Conservation (phyloP, 1,140 invertebrate genomes). For the Helicoverpa zea region DNA sequence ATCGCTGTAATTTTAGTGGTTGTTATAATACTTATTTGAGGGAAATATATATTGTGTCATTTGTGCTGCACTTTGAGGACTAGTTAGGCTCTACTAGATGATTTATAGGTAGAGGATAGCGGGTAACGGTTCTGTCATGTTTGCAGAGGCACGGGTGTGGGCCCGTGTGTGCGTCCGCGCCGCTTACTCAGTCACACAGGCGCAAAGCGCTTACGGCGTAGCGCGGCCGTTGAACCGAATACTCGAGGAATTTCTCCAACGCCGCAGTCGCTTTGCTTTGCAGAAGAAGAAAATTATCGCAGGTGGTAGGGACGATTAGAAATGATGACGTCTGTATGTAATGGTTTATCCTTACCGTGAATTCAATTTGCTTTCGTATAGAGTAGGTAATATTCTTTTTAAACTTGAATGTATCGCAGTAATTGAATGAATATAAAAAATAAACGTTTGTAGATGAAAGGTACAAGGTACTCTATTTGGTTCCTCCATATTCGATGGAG, state of each 20-base stretch:
- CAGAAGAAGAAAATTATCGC: conserved; percentile 69
- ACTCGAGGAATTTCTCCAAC: conserved; percentile 85
- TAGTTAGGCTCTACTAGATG: conserved; percentile 60
- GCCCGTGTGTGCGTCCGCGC: conserved; percentile 72
- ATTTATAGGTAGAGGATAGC: conserved; percentile 61
- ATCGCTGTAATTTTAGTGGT: background rate
- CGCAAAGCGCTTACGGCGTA: conserved; percentile 68
- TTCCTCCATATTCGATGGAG: background rate
- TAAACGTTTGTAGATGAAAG: too few species aligned
- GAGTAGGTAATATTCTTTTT: background rate
- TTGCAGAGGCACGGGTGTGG: conserved; percentile 74
- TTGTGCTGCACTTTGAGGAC: conserved; percentile 42
- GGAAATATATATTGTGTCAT: background rate
- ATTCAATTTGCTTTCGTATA: background rate
- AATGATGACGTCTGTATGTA: conserved; percentile 25
- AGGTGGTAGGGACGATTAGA: conserved; percentile 44
- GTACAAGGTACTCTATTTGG: background rate
- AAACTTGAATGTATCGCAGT: too few species aligned
- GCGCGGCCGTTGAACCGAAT: conserved; percentile 85
- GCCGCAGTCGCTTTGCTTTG: conserved; percentile 62
- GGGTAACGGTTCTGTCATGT: conserved; percentile 82
- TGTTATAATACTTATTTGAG: background rate
- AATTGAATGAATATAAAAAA: too few species aligned
- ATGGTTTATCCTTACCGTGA: background rate
- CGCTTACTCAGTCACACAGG: conserved; percentile 68